Base-by-base conservation (phyloP, 2,888 invertebrate species). In the Oxycera nigricornis region DNA sequence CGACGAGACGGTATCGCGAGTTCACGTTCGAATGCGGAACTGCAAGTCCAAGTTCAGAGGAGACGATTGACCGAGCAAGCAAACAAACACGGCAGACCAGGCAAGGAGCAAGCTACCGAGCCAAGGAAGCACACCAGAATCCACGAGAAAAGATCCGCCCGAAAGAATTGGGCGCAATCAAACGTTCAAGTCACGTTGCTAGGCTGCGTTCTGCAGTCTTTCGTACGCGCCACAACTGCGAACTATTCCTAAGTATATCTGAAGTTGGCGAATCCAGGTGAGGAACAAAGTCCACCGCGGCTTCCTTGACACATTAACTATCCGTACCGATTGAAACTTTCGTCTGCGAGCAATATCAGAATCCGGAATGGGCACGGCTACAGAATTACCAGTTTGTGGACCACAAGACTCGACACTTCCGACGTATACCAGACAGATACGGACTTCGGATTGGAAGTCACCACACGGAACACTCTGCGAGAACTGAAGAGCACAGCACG, bases 401-500 rank as follows among this genome's bases (percentile, higher is more conserved):
- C 14, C 11, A 46, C 3, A n/a, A 46, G 14, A 14, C 46, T n/a
- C 46, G 46, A 11, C 11, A n/a, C n/a, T n/a, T n/a, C n/a, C n/a
- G n/a, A n/a, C n/a, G n/a, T n/a, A n/a, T n/a, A n/a, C n/a, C n/a
- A 39, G 14, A 39, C 39, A 39, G 39, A n/a, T 7, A 39, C 39
- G 14, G 9, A 39, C 39, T 14, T 39, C 39, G 39, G 9, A 1
- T 7, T 39, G 41, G 22, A 39, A 65, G 20, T 70, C 20, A 20
- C 4, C 31, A 52, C 55, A 70, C 52, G 55, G 70, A 70, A 52
- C 14, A 55, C 26, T 70, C 70, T n/a, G 9, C 28, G 55, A 55
- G 55, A 70, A 70, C 70, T 70, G 70, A 70, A 22, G 20, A 70
- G 70, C 70, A 52, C 55, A 39, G 41, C 39, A 41, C 65, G 14